phyloP scores from a whole-genome alignment of 2,797 vertebrate species.

The Benthosema pterotum region DNA sequence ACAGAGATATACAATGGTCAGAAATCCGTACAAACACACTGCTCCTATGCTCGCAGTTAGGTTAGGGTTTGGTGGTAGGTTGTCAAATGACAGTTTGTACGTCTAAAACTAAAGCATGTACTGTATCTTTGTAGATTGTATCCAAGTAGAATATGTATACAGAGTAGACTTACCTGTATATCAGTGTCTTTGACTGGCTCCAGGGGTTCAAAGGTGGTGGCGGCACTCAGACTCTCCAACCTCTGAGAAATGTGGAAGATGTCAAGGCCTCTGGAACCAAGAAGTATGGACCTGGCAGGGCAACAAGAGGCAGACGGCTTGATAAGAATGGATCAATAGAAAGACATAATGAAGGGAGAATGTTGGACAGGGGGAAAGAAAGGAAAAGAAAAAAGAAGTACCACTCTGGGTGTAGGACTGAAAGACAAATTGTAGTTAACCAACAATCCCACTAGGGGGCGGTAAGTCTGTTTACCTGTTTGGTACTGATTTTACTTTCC shows the following conservation, averaged over 20 bases:
- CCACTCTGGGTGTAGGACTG: too few relatives aligned
- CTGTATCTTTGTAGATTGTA: too few relatives aligned
- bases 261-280: conserved; percentile 94
- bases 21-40: too few relatives aligned
- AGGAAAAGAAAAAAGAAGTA: too few relatives aligned
- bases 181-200: conserved; percentile 98
- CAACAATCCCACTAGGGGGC: conserved; percentile 46
- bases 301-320: conserved; percentile 12
- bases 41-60: too few relatives aligned
- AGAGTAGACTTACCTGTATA: conserved; percentile 85
- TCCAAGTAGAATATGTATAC: too few relatives aligned
- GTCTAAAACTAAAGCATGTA: too few relatives aligned
- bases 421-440: conserved; percentile 8
- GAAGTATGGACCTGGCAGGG: conserved; percentile 88
- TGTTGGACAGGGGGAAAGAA: too few relatives aligned
- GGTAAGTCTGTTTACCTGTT: not conserved
- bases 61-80: too few relatives aligned
- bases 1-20: too few relatives aligned
- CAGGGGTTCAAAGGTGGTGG: conserved; percentile 95
- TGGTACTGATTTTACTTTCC: not conserved
- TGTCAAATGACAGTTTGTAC: too few relatives aligned
- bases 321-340: not conserved
- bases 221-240: conserved; percentile 94
- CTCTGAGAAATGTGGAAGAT: conserved; percentile 97
- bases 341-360: not conserved